phyloP scores from a whole-genome alignment of 2,797 vertebrate genomes.

The Amblyopsis hoosieri region DNA sequence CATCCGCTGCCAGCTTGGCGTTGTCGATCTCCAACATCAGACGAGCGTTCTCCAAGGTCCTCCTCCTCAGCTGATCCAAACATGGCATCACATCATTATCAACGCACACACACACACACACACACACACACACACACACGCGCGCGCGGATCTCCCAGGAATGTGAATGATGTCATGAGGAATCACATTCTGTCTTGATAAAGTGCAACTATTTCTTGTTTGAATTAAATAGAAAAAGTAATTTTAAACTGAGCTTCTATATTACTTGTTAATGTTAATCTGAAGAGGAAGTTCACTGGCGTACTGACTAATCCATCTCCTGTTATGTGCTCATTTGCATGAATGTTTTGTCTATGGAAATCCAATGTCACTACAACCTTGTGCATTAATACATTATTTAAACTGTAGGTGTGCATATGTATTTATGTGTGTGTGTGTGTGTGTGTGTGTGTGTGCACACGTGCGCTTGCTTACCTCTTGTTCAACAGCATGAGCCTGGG shows the following conservation, averaged over 20 bases:
- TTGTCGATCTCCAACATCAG: conserved; percentile 85
- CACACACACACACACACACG: not conserved
- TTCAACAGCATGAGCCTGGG: conserved; percentile 78
- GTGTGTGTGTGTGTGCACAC: not conserved
- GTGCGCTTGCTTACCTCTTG: conserved; percentile 70
- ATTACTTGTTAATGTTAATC: conserved; percentile 13
- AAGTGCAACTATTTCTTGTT: conserved; percentile 38
- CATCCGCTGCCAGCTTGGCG: conserved; percentile 83
- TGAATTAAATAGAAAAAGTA: conserved; percentile 2
- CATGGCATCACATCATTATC: conserved; percentile 7
- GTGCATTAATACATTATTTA: not conserved
- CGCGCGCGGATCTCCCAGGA: not conserved
- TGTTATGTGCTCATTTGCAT: conserved; percentile 32
- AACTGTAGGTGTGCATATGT: not conserved
- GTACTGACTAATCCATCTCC: not conserved
- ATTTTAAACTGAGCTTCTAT: conserved; percentile 39
- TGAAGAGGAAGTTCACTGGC: conserved; percentile 5
- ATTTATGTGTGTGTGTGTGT: not conserved
- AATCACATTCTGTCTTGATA: conserved; percentile 34
- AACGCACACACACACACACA: not conserved
- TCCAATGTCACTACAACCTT: conserved; percentile 11
- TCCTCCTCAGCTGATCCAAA: conserved; percentile 77
- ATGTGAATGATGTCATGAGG: not conserved
- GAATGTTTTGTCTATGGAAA: conserved; percentile 38
- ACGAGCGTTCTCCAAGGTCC: conserved; percentile 80